Percentiles rank a stretch among this genome's conserved stretches.
Evolutionary conservation across 2,113 vertebrate species (phyloP).

Genomic region (Epinephelus moara): DNA sequence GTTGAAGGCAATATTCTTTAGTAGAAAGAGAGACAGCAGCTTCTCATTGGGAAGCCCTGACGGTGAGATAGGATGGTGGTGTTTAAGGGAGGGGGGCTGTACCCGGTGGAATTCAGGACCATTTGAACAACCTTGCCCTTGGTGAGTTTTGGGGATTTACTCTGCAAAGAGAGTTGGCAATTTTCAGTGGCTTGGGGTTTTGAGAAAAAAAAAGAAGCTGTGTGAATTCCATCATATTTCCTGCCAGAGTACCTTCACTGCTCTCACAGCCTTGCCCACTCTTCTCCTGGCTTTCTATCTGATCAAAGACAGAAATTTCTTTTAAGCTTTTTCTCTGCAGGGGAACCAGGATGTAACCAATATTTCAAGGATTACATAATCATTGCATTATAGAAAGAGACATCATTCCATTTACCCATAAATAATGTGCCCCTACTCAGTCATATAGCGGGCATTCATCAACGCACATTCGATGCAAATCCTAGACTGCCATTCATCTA

Average conservation of each 20-base stretch:
- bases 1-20: constrained; percentile 40
- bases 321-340: constrained; percentile 68
- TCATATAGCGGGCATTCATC: constrained; percentile 25
- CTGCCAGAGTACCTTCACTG: constrained; percentile 62
- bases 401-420: constrained; percentile 33
- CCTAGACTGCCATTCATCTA: constrained; percentile 32
- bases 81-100: not conserved
- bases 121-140: constrained; percentile 77
- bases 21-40: constrained; percentile 47
- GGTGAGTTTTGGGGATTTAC: constrained; percentile 77
- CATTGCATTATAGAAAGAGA: constrained; percentile 70
- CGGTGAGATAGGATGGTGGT: not conserved
- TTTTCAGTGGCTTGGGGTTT: constrained; percentile 68
- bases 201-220: constrained; percentile 31
- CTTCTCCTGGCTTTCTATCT: constrained; percentile 59
- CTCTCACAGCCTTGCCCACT: constrained; percentile 57
- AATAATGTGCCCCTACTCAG: constrained; percentile 25
- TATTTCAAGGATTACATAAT: constrained; percentile 77
- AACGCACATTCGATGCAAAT: constrained; percentile 18
- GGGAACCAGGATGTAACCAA: constrained; percentile 62
- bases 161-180: constrained; percentile 72
- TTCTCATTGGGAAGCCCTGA: constrained; percentile 26
- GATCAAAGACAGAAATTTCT: constrained; percentile 71
- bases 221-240: constrained; percentile 75
- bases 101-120: constrained; percentile 58